phyloP scores from a whole-genome alignment of 2,113 vertebrate species.

The Oostethus manadensis region DNA sequence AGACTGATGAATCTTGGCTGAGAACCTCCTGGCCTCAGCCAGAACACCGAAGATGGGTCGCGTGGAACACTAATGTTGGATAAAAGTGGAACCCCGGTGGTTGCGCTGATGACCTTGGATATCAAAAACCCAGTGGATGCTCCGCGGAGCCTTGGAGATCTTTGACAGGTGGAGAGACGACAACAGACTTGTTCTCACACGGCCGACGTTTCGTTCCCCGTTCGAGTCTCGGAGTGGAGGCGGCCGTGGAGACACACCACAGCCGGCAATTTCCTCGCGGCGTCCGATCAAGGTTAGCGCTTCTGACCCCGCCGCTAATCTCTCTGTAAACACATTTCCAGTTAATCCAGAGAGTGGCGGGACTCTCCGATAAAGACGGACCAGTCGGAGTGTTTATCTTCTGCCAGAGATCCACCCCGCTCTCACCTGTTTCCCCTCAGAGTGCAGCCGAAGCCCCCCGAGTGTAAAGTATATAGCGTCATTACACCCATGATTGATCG shows the following conservation, averaged over 20 bases:
- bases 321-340: slow-evolving; percentile 71
- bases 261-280: slow-evolving; percentile 21
- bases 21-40: too few relatives aligned
- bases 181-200: too few relatives aligned
- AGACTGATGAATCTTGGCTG: too few relatives aligned
- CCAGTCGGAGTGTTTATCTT: slow-evolving; percentile 57
- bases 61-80: not conserved
- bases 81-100: not conserved
- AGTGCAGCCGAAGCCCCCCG: slow-evolving; percentile 45
- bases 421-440: slow-evolving; percentile 21
- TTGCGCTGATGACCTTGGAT: not conserved
- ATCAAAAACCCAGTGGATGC: not conserved
- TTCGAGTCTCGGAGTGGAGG: not conserved
- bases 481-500: slow-evolving; percentile 76
- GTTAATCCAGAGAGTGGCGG: slow-evolving; percentile 64
- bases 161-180: too few relatives aligned
- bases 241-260: slow-evolving; percentile 1
- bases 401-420: slow-evolving; percentile 26
- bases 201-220: not conserved
- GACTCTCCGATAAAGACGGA: slow-evolving; percentile 59
- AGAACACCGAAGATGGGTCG: too few relatives aligned
- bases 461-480: slow-evolving; percentile 68
- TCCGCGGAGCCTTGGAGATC: too few relatives aligned
- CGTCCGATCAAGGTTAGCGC: slow-evolving; percentile 56
- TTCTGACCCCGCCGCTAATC: slow-evolving; percentile 60